Evolutionary conservation across 2,888 invertebrate genomes (phyloP).

Genomic region (Monoplex corrugatus): DNA sequence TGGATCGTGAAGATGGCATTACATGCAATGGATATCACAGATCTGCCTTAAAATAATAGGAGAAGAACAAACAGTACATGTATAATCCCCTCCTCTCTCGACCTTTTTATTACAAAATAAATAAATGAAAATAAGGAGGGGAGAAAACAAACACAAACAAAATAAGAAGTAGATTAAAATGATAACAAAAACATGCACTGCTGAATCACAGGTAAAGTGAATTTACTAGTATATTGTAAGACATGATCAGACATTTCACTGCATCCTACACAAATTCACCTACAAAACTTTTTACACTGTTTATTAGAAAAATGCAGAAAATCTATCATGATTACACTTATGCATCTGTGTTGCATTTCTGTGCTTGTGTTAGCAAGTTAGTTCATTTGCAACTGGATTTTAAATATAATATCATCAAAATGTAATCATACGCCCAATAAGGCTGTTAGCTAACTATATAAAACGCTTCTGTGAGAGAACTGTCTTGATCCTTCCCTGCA

Average conservation of each 20-base stretch:
- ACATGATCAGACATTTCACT: not conserved
- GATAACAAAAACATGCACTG: not conserved
- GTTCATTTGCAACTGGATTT: too few relatives aligned
- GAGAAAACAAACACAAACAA: not conserved
- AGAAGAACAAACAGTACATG: not conserved
- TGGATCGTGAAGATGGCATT: not conserved
- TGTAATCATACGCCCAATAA: too few relatives aligned
- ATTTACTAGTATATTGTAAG: not conserved
- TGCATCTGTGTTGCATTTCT: too few relatives aligned
- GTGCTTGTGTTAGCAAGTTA: too few relatives aligned
- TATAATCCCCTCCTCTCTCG: not conserved
- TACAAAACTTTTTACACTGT: not conserved
- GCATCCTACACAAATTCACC: not conserved
- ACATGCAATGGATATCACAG: not conserved
- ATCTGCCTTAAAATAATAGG: not conserved
- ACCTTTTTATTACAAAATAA: not conserved
- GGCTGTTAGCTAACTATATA: too few relatives aligned
- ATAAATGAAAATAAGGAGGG: not conserved
- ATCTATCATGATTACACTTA: too few relatives aligned
- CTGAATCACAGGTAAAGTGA: not conserved
- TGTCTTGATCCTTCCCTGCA: too few relatives aligned
- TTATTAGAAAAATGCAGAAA: not conserved
- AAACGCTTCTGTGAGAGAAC: too few relatives aligned
- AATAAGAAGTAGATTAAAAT: not conserved
- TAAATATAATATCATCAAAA: too few relatives aligned